These are phyloP conservation scores for Neoitamus cyanurus DNA, from an alignment of 2,888 invertebrate species.

Conservation along the genomic window DNA sequence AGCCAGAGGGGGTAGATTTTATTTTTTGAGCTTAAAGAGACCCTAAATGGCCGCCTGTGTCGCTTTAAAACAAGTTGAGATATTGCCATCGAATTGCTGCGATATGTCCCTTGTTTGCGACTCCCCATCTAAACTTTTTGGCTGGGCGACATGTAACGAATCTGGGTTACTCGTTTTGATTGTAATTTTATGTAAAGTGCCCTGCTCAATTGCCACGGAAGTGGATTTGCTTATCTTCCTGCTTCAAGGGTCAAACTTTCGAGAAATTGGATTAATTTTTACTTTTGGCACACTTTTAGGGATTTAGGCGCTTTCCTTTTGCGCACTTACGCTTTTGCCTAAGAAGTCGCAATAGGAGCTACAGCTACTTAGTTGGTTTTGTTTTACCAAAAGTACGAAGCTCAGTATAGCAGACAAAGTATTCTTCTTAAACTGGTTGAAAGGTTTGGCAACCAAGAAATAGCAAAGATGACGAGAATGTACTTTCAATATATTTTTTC, in stretches of 20 bases:
- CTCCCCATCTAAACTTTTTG: background rate
- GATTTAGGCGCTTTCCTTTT: background rate
- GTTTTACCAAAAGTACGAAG: no score
- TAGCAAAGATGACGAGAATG: no score
- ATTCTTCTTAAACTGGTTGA: no score
- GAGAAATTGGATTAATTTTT: background rate
- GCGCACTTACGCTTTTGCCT: background rate
- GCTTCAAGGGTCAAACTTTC: background rate
- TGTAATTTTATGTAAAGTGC: constrained; percentile 5
- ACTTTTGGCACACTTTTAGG: background rate
- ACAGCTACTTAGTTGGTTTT: background rate
- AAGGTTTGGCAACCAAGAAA: no score
- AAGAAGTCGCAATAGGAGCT: background rate
- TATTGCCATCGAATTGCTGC: background rate
- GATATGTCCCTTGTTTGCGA: background rate
- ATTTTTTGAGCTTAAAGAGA: background rate
- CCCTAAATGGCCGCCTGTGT: background rate
- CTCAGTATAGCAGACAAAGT: no score
- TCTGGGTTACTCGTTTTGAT: constrained; percentile 1
- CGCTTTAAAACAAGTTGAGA: background rate
- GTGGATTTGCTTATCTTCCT: constrained; percentile 5
- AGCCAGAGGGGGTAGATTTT: background rate
- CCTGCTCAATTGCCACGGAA: background rate
- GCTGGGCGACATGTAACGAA: background rate
- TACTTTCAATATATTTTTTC: no score